phyloP scores from a whole-genome alignment of 2,888 invertebrate genomes.

The Idaea biselata region DNA sequence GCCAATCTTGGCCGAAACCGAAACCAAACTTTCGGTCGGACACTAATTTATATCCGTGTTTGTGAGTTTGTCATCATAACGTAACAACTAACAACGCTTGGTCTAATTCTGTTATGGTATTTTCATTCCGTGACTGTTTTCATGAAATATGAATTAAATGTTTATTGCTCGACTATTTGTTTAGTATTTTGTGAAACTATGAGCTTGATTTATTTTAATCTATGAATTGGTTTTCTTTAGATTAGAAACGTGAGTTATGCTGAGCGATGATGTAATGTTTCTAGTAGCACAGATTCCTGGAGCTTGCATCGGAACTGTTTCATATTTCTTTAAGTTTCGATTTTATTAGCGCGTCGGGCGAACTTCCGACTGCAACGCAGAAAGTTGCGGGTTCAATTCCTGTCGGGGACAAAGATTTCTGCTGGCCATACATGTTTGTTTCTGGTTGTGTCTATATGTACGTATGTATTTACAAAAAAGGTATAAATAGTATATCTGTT shows the following conservation, averaged over 20 bases:
- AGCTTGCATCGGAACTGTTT: background rate
- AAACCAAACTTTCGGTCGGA: no score
- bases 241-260: background rate
- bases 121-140: background rate
- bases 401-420: no score
- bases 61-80: slow-evolving; percentile 9
- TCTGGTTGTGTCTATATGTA: no score
- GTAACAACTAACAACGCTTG: background rate
- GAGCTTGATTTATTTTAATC: background rate
- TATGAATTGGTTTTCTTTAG: background rate
- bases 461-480: no score
- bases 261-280: background rate
- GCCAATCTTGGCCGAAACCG: no score
- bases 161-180: background rate
- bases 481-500: no score
- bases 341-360: no score
- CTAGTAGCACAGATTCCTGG: background rate
- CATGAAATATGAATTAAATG: background rate
- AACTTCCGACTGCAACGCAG: no score
- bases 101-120: background rate
- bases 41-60: slow-evolving; percentile 17
- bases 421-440: no score
- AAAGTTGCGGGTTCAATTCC: no score
- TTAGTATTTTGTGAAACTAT: background rate
- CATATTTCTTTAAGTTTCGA: background rate